Base-by-base conservation (phyloP, 2,113 vertebrate genomes). In the Astur gentilis region DNA sequence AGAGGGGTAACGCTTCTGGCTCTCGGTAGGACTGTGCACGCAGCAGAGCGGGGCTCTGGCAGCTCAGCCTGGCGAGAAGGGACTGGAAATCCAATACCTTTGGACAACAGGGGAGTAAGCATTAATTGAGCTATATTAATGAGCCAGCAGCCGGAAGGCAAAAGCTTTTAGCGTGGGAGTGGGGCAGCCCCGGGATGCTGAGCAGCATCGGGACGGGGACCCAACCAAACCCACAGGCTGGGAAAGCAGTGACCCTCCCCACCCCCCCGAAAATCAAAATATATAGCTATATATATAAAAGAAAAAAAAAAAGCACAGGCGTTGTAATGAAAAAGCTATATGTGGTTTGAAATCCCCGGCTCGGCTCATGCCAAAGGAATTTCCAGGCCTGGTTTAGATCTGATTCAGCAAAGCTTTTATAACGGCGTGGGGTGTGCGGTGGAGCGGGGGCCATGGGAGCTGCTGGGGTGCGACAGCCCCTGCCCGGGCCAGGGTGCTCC, bases 311-410 rank as follows among this genome's bases (percentile, higher is more conserved):
- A 73, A 92, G 60, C 83, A 67, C 67, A 78, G 72, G 55, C 58
- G 0, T 31, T 81, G 89, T 81, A 87, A 85, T 71, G 70, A 62
- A 91, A 94, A 91, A 71, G 65, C 91, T 85, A 1, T 91, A 84
- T 96, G 96, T 65, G 96, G 95, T 96, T 96, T 96, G 91, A 96
- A 96, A 94, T 91, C 94, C 95, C 95, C 65, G 0, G 81, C 95
- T 96, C 55, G n/a, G 95, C 92, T 96, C 96, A 93, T 73, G 82
- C 97, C 94, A 84, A 87, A 97, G 93, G 96, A 95, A 93, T 95
- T 95, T 95, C 78, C 93, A 93, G 87, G 91, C 87, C 96, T 92
- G 94, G 77, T 90, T 94, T 89, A 93, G 70, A 78, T 95, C 95
- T 96, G 95, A 94, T 95, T 94, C 95, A 94, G 96, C 95, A 93